Evolutionary conservation across 2,797 vertebrate genomes (phyloP), one percentile per base, ranked within the genome.

Genomic region (Gambusia yucatana): DNA sequence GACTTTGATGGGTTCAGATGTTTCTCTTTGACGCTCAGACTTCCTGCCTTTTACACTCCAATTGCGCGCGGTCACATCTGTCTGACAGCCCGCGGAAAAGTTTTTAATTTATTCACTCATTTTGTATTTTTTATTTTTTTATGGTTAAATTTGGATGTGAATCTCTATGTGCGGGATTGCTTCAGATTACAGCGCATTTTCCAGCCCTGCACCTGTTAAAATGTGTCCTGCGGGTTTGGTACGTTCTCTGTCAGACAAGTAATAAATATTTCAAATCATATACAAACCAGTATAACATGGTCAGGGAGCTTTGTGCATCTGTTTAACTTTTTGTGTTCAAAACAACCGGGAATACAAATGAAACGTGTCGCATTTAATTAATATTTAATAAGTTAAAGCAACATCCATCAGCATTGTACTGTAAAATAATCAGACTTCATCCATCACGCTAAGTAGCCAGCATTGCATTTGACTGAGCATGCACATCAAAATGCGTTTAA

Each of bases 191-290:
- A 5, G 76, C 10, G 50, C 50, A 25, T 83, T 57, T 3, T 76
- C 70, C 16, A 36, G 39, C 55, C 69, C 72, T 76, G 88, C 93
- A 95, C 94, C 94, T 94, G 93, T 93, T 94, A 90, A 89, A 90
- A 90, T 93, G 92, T 92, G 93, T 92, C 85, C 77, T 57, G 79
- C 88, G 87, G 87, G 87, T 91, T 52, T 90, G 82, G n/a, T 82
- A 82, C 82, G 63, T 84, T 81, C 85, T 72, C 57, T 41, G 83
- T 52, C 61, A 10, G 48, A 39, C 70, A 74, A 36, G 47, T 30
- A 10, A 9, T 36, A 36, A 22, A 33, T 52, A 20, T n/a, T 47
- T 65, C 25, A n/a, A 69, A 8, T 43, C 13, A 44, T 70, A 14
- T 16, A n/a, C 22, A 44, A 70, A 4, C 11, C n/a, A 41, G 36